Evolutionary conservation across 1,140 invertebrate genomes (phyloP).

Genomic region (Metopolophium dirhodum): DNA sequence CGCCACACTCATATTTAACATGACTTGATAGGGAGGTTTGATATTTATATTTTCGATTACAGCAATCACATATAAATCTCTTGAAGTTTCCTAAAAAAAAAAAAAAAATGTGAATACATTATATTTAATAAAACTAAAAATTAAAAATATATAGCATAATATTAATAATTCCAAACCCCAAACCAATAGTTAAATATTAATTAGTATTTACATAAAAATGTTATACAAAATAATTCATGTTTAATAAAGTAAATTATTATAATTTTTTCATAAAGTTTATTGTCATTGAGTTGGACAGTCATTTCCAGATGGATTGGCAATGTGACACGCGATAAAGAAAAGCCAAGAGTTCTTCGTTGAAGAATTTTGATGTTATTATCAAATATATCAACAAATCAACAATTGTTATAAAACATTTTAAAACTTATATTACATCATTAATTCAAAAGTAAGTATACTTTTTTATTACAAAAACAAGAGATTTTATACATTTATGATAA

Average conservation of each 20-base stretch:
- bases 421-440: too few relatives aligned
- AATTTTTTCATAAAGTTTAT: neutral
- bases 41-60: constrained; percentile 44
- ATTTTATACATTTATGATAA: too few relatives aligned
- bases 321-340: too few relatives aligned
- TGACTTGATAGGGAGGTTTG: constrained; percentile 58
- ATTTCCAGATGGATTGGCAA: too few relatives aligned
- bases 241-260: neutral
- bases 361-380: too few relatives aligned
- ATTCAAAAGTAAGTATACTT: too few relatives aligned
- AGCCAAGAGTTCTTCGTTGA: too few relatives aligned
- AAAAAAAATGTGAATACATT: neutral
- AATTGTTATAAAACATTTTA: too few relatives aligned
- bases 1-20: constrained; percentile 60
- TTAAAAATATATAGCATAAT: neutral
- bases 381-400: too few relatives aligned
- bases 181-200: neutral
- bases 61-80: constrained; percentile 38
- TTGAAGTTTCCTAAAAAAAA: neutral
- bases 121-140: neutral
- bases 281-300: too few relatives aligned
- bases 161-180: neutral
- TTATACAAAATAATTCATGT: neutral
- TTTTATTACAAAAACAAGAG: too few relatives aligned
- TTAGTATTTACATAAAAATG: too few relatives aligned